Evolutionary conservation across 2,113 vertebrate genomes (phyloP), one percentile per base, ranked within the genome.

Genomic region (Atherinomorus stipes): DNA sequence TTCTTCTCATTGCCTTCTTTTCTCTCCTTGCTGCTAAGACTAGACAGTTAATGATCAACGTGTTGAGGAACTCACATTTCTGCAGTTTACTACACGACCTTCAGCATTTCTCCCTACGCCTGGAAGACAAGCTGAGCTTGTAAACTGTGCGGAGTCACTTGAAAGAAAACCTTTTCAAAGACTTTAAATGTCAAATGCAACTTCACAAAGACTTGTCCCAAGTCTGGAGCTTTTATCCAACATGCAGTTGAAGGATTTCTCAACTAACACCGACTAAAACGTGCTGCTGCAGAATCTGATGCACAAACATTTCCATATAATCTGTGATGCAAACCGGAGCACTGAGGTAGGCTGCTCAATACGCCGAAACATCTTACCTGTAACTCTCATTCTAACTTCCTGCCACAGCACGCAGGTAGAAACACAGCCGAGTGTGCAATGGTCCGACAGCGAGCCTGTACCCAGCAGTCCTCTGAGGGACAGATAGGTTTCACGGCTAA

Each of bases 401-500:
- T 73, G 87, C 53, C 8, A 22, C 76, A 59, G 64, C 49, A 44
- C 25, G 62, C 85, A 84, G 86, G 86, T 89, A 81, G 76, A 63
- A 68, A 70, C 75, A 37, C n/a, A 22, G 85, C 56, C 50, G 64
- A 79, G 64, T n/a, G 51, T 49, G 51, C 62, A 19, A 67, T 22
- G 26, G 28, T 26, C 50, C 18, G 49, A 65, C 71, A 45, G 49
- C 22, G 18, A 73, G 79, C 71, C 73, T 73, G 25, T 18, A 84
- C 60, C 71, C 69, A 60, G 68, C 60, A 64, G 73, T 21, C 53
- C 65, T 49, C 31, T 6, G 67, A 64, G 57, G 23, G 51, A 34
- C 54, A 80, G 89, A 50, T 78, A 63, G 16, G 81, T 89, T 90
- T 88, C 89, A 74, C 52, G 15, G 89, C 93, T 94, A 94, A 92